These are phyloP conservation scores for Perdita meconis DNA, from an alignment of 2,888 invertebrate species.

Conservation along the genomic window DNA sequence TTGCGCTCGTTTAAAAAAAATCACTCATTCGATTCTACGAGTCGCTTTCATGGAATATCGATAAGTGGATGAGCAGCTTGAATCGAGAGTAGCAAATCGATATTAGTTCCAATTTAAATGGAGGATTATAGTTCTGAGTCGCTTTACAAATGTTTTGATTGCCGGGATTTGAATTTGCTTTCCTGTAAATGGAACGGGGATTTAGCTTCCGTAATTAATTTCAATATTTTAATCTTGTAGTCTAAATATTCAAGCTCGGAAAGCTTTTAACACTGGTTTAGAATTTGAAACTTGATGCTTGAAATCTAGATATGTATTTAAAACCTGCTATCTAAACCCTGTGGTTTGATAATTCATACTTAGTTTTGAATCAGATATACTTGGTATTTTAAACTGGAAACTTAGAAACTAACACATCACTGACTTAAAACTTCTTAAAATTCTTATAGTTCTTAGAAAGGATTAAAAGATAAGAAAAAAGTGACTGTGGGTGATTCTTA, in stretches of 20 bases:
- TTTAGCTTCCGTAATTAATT: not conserved
- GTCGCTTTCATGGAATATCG: conserved; percentile 18
- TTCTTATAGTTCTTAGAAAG: no score
- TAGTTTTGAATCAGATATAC: no score
- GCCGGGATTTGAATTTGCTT: not conserved
- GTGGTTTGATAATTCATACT: no score
- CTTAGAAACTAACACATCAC: not conserved
- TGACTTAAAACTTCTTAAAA: not conserved
- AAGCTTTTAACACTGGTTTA: no score
- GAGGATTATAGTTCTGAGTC: not conserved
- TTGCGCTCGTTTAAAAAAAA: conserved; percentile 2
- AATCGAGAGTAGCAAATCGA: not conserved
- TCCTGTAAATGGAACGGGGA: not conserved
- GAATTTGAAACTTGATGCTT: not conserved
- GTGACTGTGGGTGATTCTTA: no score
- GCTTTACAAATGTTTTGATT: not conserved
- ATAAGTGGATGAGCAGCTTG: not conserved
- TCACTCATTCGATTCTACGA: not conserved
- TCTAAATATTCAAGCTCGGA: no score
- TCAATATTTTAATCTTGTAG: not conserved
- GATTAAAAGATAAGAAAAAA: no score
- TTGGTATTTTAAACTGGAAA: not conserved
- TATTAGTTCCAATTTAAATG: not conserved
- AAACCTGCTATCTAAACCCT: not conserved
- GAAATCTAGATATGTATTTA: not conserved